Evolutionary conservation across 2,888 invertebrate species (phyloP).

Genomic region (Mycalesis mineus): DNA sequence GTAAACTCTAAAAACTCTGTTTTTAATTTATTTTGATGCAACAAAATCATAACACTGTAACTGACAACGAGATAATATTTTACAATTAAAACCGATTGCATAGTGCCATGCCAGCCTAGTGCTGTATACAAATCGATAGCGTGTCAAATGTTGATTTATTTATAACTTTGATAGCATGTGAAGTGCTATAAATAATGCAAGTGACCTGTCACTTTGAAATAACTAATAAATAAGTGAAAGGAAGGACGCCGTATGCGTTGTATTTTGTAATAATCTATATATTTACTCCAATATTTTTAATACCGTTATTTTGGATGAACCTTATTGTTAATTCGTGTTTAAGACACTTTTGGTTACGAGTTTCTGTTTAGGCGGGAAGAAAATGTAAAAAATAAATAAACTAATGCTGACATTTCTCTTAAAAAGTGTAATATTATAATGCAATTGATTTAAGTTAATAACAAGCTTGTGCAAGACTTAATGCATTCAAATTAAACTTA

Average conservation of each 20-base stretch:
- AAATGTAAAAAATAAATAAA: too few relatives aligned
- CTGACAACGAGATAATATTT: conserved; percentile 7
- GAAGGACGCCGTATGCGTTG: conserved; percentile 5
- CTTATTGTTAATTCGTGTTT: too few relatives aligned
- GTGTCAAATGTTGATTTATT: conserved; percentile 28
- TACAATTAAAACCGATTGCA: conserved; percentile 7
- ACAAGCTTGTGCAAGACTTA: too few relatives aligned
- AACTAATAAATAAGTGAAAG: conserved; percentile 24
- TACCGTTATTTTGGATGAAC: too few relatives aligned
- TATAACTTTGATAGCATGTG: conserved; percentile 21
- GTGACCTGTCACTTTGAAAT: conserved; percentile 18
- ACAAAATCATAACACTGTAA: not conserved
- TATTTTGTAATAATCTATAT: not conserved
- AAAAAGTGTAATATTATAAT: too few relatives aligned
- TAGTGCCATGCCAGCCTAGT: not conserved
- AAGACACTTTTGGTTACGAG: too few relatives aligned
- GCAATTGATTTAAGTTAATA: too few relatives aligned
- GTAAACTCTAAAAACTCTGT: too few relatives aligned
- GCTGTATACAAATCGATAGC: conserved; percentile 17
- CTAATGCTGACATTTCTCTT: too few relatives aligned
- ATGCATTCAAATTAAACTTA: too few relatives aligned
- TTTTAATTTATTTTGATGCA: not conserved
- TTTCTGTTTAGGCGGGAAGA: too few relatives aligned
- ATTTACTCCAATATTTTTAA: not conserved
- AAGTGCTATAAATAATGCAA: conserved; percentile 24